Evolutionary conservation across 2,797 vertebrate genomes (phyloP), one percentile per base, ranked within the genome.

Genomic region (Pseudochirops corinnae): DNA sequence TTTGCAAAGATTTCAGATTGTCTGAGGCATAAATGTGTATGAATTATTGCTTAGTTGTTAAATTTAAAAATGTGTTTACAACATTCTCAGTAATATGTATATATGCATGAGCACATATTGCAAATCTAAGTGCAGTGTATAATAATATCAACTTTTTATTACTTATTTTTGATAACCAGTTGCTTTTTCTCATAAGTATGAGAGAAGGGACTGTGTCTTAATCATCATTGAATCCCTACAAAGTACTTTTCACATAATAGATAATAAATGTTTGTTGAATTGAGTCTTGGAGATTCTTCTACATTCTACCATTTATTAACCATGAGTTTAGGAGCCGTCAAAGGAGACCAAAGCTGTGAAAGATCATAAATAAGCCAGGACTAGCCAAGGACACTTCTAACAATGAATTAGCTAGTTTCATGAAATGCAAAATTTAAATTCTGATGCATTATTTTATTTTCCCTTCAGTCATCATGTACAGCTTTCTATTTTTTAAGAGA

Each of bases 61-160:
- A 82, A 39, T 82, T 82, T 24, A 39, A 82, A 82, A 82, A 24
- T 82, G 74, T 82, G n/a, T 82, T 46, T 82, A 82, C 74, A 82
- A 46, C 39, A 82, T 82, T 46, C 39, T 16, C 39, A 46, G 39
- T 82, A 82, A 82, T 46, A 82, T 82, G 74, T 82, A 10, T 46
- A 82, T 82, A 82, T 82, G 74, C 21, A 82, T 46, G 74, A 82
- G 39, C 74, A 82, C 39, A 46, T 82, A 82, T 46, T 82, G 26
- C 39, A 82, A 82, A 82, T 46, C 74, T 24, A 82, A 82, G 21
- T 46, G 74, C 74, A 82, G 9, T 82, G 39, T 39, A 82, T 82
- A 82, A 82, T 82, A 46, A 82, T 82, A 82, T 82, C 67, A 67
- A 67, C 33, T 55, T 90, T 55, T 91, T 91, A 91, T 55, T 91